Conservation (phyloP, 2,888 invertebrate species). For the Ametastegia equiseti region DNA sequence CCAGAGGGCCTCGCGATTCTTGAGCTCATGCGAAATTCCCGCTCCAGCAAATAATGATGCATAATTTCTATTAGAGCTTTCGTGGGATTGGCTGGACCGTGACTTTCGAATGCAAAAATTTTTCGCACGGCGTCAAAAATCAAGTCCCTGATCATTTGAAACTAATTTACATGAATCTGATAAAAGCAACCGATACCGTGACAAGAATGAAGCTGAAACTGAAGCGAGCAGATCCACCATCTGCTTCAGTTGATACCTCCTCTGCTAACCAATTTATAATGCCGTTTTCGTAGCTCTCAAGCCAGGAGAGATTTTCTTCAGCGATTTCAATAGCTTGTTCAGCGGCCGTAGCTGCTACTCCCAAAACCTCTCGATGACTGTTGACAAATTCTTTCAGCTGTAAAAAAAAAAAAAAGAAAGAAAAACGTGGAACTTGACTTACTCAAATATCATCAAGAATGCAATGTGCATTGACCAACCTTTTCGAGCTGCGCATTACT, state of each 20-base stretch:
- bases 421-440: not conserved
- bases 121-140: too few relatives aligned
- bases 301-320: constrained; percentile 60
- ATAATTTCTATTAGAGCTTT: too few relatives aligned
- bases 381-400: constrained; percentile 56
- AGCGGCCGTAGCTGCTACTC: constrained; percentile 53
- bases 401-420: not conserved
- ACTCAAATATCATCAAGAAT: too few relatives aligned
- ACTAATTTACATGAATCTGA: not conserved
- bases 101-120: too few relatives aligned
- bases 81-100: too few relatives aligned
- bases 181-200: not conserved
- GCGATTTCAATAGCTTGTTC: constrained; percentile 56
- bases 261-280: not conserved
- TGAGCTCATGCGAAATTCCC: too few relatives aligned
- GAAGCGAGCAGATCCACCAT: constrained; percentile 4
- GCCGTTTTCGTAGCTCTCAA: constrained; percentile 46
- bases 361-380: constrained; percentile 53
- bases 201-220: not conserved
- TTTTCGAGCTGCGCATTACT: constrained; percentile 66
- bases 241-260: not conserved
- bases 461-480: not conserved
- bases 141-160: too few relatives aligned
- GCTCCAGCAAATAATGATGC: too few relatives aligned
- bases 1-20: too few relatives aligned